Evolutionary conservation across 2,113 vertebrate species (phyloP).

Genomic region (Chionodraco myersi): DNA sequence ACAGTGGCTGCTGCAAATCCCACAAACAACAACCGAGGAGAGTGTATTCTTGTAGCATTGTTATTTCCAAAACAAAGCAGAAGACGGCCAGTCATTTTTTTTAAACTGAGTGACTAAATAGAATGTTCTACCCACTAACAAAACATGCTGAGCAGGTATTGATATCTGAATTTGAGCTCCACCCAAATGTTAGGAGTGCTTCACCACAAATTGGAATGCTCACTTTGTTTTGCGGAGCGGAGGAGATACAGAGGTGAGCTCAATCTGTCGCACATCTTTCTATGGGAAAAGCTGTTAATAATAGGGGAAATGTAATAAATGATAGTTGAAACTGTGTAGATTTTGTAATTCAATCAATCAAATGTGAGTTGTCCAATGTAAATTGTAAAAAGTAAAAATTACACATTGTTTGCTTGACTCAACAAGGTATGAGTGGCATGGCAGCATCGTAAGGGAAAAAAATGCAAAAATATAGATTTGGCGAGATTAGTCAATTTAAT

Average conservation of each 20-base stretch:
- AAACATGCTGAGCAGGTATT: no score
- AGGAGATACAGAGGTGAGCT: constrained; percentile 42
- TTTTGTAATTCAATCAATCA: background rate
- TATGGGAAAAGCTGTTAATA: background rate
- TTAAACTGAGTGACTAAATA: background rate
- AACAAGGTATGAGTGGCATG: no score
- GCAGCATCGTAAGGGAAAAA: no score
- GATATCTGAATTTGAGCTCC: constrained; percentile 1
- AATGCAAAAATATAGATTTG: background rate
- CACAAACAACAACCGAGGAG: no score
- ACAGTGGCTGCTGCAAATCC: no score
- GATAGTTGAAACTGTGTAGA: background rate
- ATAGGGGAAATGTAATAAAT: background rate
- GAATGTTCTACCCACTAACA: no score
- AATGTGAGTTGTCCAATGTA: no score
- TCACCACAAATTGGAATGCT: background rate
- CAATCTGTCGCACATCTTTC: background rate
- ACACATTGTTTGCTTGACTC: no score
- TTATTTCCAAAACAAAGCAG: background rate
- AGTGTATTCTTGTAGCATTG: background rate
- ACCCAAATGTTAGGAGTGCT: constrained; percentile 20
- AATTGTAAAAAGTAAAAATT: no score
- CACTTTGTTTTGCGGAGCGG: constrained; percentile 27
- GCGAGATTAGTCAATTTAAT: background rate
- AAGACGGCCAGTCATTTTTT: background rate